These are phyloP conservation scores for Proteles cristata DNA, from an alignment of 2,113 vertebrate species.

Conservation along the genomic window DNA sequence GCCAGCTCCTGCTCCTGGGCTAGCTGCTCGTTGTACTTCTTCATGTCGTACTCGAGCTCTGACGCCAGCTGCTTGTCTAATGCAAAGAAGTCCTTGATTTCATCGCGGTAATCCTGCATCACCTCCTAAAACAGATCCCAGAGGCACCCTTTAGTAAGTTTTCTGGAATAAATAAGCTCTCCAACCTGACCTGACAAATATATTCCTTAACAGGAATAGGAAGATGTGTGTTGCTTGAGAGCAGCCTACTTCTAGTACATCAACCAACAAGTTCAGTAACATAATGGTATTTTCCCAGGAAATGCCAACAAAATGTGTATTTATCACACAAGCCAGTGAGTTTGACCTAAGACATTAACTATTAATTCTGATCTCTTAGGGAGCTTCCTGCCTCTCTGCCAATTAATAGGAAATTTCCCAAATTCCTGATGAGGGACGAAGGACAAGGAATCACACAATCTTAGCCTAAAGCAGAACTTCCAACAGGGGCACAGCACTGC, in stretches of 20 bases:
- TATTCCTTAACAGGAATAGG: rapidly evolving
- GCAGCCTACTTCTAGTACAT: not conserved
- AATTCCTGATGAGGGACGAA: not conserved
- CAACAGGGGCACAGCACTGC: not conserved
- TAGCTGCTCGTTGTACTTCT: conserved; percentile 90
- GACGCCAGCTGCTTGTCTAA: conserved; percentile 94
- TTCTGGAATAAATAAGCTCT: not conserved
- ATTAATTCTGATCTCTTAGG: not conserved
- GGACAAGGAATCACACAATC: too few relatives aligned
- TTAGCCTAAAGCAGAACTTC: not conserved
- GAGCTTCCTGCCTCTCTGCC: not conserved
- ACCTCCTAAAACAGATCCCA: conserved; percentile 88
- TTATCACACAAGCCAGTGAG: not conserved
- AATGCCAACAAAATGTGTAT: not conserved
- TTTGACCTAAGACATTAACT: not conserved
- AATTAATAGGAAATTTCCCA: not conserved
- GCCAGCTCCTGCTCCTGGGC: conserved; percentile 82
- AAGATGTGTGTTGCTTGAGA: not conserved
- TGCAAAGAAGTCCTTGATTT: conserved; percentile 94
- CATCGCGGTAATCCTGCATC: conserved; percentile 94
- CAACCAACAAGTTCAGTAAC: not conserved
- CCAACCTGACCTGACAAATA: not conserved
- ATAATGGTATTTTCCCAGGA: not conserved
- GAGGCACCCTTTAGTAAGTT: not conserved
- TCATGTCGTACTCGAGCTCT: conserved; percentile 96